Conservation (phyloP, 2,113 vertebrate genomes). For the Notarius quadriscutis region DNA sequence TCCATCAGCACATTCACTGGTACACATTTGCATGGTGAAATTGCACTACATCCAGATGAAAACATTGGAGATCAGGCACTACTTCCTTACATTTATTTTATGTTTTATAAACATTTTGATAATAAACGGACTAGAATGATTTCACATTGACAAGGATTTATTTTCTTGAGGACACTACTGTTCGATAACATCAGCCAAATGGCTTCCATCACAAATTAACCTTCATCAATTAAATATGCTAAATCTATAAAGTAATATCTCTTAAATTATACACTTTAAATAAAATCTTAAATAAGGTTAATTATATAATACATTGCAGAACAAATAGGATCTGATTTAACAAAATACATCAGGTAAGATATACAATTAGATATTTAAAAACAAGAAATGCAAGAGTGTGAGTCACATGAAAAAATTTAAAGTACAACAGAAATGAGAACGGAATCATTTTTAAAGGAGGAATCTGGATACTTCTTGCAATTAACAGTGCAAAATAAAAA, state of each 20-base stretch:
- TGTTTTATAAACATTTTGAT: not conserved
- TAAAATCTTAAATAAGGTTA: not conserved
- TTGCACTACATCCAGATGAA: not conserved
- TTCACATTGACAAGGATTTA: constrained; percentile 40
- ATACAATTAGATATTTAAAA: constrained; percentile 39
- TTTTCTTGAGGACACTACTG: constrained; percentile 29
- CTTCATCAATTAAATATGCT: constrained; percentile 15
- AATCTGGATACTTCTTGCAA: not conserved
- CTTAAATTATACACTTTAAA: not conserved
- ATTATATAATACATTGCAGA: constrained; percentile 8
- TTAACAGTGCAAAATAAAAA: not conserved
- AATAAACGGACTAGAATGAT: not conserved
- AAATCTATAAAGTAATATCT: constrained; percentile 5
- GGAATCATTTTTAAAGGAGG: not conserved
- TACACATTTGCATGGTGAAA: too few species aligned
- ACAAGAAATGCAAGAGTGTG: not conserved
- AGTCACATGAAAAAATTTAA: not conserved
- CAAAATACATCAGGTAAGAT: constrained; percentile 39
- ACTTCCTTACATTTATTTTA: not conserved
- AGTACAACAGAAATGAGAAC: not conserved
- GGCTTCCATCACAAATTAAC: constrained; percentile 25
- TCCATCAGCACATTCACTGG: too few species aligned
- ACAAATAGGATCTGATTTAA: not conserved
- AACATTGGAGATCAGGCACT: not conserved
- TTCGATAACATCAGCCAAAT: constrained; percentile 34